Conservation (phyloP, 2,888 invertebrate species). For the Punctoribates punctum region DNA sequence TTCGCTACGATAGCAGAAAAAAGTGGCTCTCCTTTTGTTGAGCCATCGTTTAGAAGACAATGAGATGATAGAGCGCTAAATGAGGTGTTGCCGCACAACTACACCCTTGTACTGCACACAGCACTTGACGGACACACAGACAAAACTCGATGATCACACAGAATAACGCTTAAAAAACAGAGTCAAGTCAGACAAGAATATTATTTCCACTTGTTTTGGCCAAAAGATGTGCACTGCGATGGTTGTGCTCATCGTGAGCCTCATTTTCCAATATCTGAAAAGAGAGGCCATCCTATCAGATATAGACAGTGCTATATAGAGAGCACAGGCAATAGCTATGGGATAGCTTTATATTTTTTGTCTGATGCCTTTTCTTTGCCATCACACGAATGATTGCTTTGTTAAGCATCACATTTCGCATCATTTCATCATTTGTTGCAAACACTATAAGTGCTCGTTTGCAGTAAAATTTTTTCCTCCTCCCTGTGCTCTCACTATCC, state of each 20-base stretch:
- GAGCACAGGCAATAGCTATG: background rate
- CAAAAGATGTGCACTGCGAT: background rate
- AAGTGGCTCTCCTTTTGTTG: background rate
- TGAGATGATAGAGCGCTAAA: constrained; percentile 1
- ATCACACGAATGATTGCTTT: constrained; percentile 35
- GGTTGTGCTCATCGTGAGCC: background rate
- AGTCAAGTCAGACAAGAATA: background rate
- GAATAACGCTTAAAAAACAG: background rate
- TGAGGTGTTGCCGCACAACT: background rate
- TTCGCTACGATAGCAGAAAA: background rate
- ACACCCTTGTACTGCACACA: no score
- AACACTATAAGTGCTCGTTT: constrained; percentile 29
- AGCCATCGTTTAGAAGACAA: background rate
- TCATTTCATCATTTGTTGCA: constrained; percentile 37
- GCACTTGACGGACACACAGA: no score
- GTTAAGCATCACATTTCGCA: constrained; percentile 36
- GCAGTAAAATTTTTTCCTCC: background rate
- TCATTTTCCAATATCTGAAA: background rate
- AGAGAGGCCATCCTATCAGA: background rate
- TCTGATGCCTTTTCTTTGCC: constrained; percentile 22
- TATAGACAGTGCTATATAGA: background rate
- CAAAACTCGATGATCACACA: background rate
- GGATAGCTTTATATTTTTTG: background rate
- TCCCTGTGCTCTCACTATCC: background rate
- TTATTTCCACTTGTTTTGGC: constrained; percentile 27